Evolutionary conservation across 2,797 vertebrate genomes (phyloP).

Genomic region (Acridotheres tristis): DNA sequence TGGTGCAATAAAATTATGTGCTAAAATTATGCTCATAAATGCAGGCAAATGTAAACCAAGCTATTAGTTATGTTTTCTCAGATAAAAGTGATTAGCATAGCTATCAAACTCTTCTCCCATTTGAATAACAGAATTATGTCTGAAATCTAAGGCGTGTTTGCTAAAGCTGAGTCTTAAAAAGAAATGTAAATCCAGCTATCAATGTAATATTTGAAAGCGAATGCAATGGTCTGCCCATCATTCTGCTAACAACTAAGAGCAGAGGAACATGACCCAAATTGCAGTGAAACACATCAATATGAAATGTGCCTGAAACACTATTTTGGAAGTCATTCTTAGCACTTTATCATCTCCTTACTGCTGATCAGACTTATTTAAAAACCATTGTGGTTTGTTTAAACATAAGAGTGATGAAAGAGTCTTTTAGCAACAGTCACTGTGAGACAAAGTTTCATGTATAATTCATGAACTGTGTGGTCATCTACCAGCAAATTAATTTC

Average conservation of each 20-base stretch:
- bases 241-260: slow-evolving; percentile 33
- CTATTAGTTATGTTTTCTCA: slow-evolving; percentile 87
- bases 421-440: slow-evolving; percentile 72
- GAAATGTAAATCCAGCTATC: slow-evolving; percentile 78
- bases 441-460: slow-evolving; percentile 78
- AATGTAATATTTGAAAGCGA: slow-evolving; percentile 53
- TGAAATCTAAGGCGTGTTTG: slow-evolving; percentile 76
- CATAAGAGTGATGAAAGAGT: slow-evolving; percentile 72
- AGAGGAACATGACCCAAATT: slow-evolving; percentile 46
- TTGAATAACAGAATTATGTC: slow-evolving; percentile 84
- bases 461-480: slow-evolving; percentile 81
- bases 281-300: slow-evolving; percentile 24
- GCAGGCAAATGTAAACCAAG: slow-evolving; percentile 85
- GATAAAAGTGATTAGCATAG: slow-evolving; percentile 88
- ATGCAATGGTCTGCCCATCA: slow-evolving; percentile 43
- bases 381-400: slow-evolving; percentile 75
- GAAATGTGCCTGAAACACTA: slow-evolving; percentile 28
- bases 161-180: slow-evolving; percentile 67
- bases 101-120: slow-evolving; percentile 84
- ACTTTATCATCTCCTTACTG: slow-evolving; percentile 64
- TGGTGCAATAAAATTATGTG: slow-evolving; percentile 85
- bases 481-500: slow-evolving; percentile 78
- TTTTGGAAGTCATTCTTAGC: slow-evolving; percentile 64
- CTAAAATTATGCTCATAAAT: slow-evolving; percentile 86
- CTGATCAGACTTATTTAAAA: slow-evolving; percentile 75